Evolutionary conservation across 2,888 invertebrate species (phyloP).

Genomic region (Acleris literana): DNA sequence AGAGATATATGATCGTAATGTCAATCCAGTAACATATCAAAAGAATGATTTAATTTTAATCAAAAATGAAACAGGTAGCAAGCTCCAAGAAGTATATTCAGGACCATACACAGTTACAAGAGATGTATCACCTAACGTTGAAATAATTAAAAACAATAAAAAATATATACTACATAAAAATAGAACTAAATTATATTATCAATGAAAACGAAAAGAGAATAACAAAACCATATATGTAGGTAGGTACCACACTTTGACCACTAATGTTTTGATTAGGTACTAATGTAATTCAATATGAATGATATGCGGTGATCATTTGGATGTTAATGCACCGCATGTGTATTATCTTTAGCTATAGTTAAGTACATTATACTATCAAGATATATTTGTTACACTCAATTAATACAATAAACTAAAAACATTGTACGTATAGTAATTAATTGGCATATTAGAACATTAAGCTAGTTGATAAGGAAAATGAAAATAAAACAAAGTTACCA

Average conservation of each 20-base stretch:
- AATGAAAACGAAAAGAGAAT: background rate
- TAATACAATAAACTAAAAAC: background rate
- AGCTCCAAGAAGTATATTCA: constrained; percentile 34
- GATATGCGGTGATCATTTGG: background rate
- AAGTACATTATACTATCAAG: background rate
- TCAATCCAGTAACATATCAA: constrained; percentile 31
- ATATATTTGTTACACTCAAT: background rate
- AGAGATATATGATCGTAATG: constrained; percentile 28
- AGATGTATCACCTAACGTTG: constrained; percentile 35
- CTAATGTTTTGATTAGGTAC: background rate
- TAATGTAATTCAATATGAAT: background rate
- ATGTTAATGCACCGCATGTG: background rate
- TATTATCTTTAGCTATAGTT: background rate
- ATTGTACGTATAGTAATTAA: background rate
- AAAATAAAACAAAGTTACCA: constrained; percentile 2
- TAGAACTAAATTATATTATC: constrained; percentile 2
- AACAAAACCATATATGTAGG: constrained; percentile 1
- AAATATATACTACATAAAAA: constrained; percentile 2
- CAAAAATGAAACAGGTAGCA: constrained; percentile 33
- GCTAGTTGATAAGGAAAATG: background rate
- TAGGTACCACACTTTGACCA: background rate
- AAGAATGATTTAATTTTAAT: constrained; percentile 31
- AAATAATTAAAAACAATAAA: constrained; percentile 9
- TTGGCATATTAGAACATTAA: constrained; percentile 2
- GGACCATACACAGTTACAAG: constrained; percentile 36